Base-by-base conservation (phyloP, 2,113 vertebrate genomes). In the Aegotheles bennettii region DNA sequence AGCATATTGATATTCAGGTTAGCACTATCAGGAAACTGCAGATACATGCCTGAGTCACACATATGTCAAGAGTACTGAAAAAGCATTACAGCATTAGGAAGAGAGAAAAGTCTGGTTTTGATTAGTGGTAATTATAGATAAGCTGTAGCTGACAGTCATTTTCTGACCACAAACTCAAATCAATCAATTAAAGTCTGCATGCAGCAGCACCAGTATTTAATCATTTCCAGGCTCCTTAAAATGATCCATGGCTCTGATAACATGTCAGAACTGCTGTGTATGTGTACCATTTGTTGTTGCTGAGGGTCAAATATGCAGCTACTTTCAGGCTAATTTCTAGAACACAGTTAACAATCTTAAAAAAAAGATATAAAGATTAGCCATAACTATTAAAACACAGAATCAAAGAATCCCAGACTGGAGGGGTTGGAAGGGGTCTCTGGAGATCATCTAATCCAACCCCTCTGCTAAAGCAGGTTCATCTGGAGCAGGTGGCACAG, bases 111-210 rank as follows among this genome's bases (percentile, higher is more conserved):
- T 96, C 98, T 98, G 98, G 89, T 97, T 98, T 97, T 97, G 97
- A 97, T 98, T 98, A 98, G 95, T 96, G 94, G 96, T 98, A 98
- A 98, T 98, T 98, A 98, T 35, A 98, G 98, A 98, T 98, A 98
- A 98, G 97, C 97, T 97, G 97, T 97, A 97, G 97, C 97, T 97
- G 96, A 98, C 98, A 97, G 96, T 98, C 94, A 93, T 98, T 98
- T 97, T 98, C 94, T 98, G 97, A 98, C 98, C 97, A 59, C 97
- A 98, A 98, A 98, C 96, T 97, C 96, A 95, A 98, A 98, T 98
- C 98, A 98, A 98, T 98, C 98, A 97, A 98, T 98, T 98, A 98
- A 98, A 97, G 97, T 33, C 97, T 97, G 96, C 91, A 53, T 93
- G 94, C 95, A 97, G 97, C 97, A 94, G 96, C 93, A 93, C 94